Percentiles rank a stretch among this genome's conserved stretches.
Conservation (phyloP, 2,113 vertebrate species). For the Oxygymnocypris stewartii region DNA sequence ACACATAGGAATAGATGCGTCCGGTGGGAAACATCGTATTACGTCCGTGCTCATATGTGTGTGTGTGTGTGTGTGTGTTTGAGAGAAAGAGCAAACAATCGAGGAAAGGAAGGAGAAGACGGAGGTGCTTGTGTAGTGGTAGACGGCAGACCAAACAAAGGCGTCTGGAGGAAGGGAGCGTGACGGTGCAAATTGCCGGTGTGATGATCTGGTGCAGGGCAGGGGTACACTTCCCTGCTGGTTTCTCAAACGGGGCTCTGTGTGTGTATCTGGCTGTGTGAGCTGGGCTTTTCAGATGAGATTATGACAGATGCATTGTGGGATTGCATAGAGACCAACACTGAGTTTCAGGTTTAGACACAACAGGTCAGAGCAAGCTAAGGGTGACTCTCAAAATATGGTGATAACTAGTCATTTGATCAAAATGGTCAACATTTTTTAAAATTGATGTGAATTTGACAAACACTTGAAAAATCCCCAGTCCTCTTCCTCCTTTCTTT, state of each 20-base stretch:
- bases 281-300: background rate
- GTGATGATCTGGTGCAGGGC: background rate
- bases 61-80: constrained; percentile 37
- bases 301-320: constrained; percentile 33
- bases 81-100: constrained; percentile 6
- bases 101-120: constrained; percentile 44
- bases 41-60: constrained; percentile 46
- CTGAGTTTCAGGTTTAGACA: background rate
- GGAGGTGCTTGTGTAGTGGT: background rate
- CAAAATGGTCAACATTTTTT: no score
- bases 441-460: no score
- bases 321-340: background rate
- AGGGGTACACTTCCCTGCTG: background rate
- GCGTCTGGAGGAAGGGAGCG: background rate
- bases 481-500: no score
- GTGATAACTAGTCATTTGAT: no score
- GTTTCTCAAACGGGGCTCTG: background rate
- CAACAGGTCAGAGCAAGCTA: background rate
- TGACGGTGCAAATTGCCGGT: constrained; percentile 9
- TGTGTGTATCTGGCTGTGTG: background rate
- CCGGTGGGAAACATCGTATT: constrained; percentile 75
- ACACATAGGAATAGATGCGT: constrained; percentile 76
- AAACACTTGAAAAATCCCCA: no score
- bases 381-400: background rate
- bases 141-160: background rate